These are phyloP conservation scores for Ceraclea dissimilis DNA, from an alignment of 2,888 invertebrate genomes.

Conservation along the genomic window DNA sequence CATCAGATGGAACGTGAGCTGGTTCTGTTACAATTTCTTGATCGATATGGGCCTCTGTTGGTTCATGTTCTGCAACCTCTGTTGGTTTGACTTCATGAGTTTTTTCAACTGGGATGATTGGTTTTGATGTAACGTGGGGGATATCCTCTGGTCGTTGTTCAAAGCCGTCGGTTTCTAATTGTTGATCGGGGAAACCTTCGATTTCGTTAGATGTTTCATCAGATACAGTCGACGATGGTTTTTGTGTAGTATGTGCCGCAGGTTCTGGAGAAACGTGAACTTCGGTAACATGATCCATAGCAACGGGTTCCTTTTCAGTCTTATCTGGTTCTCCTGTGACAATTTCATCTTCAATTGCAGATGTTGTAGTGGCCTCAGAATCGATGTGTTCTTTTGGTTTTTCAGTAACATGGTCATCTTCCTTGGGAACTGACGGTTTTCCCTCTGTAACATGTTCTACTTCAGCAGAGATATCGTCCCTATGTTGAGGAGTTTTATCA, in stretches of 20 bases:
- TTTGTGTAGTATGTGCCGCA: constrained; percentile 2
- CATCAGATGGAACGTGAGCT: too few relatives aligned
- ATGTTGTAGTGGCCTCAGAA: neutral
- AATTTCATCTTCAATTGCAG: neutral
- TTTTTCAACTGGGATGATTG: neutral
- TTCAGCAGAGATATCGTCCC: constrained; percentile 23
- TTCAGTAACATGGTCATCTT: neutral
- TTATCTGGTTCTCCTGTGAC: constrained; percentile 1
- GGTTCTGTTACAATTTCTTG: too few relatives aligned
- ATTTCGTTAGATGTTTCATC: neutral
- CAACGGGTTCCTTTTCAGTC: neutral
- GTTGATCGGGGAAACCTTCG: neutral
- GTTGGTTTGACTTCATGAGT: constrained; percentile 1
- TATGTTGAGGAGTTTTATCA: constrained; percentile 15
- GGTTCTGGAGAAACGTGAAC: neutral
- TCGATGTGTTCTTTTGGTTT: neutral
- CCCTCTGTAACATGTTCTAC: constrained; percentile 1
- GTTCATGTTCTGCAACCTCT: constrained; percentile 13
- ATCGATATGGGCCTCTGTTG: constrained; percentile 7
- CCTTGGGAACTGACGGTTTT: neutral
- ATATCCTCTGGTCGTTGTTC: constrained; percentile 10
- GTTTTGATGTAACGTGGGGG: constrained; percentile 9
- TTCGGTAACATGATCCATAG: constrained; percentile 9
- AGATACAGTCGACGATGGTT: neutral
- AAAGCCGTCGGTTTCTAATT: neutral